Percentiles rank a stretch among this genome's conserved stretches.
Evolutionary conservation across 2,113 vertebrate genomes (phyloP).

Genomic region (Erpornis zantholeuca): DNA sequence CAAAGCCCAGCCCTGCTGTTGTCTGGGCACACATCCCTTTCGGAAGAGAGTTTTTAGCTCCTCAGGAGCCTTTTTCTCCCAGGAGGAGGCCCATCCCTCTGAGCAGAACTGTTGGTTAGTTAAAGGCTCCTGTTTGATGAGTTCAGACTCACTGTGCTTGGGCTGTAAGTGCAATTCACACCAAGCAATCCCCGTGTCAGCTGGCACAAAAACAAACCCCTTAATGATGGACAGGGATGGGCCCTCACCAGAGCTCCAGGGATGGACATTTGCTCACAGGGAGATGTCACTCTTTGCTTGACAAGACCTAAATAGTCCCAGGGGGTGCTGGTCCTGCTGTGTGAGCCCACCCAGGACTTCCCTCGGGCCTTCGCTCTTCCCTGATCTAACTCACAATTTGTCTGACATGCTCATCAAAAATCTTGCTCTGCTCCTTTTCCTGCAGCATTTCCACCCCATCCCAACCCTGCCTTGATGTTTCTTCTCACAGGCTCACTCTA

Average conservation of each 20-base stretch:
- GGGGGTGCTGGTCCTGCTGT: background rate
- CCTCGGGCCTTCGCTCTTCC: background rate
- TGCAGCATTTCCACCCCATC: background rate
- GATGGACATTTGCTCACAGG: background rate
- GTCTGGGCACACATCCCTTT: constrained; percentile 9
- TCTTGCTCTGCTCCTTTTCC: background rate
- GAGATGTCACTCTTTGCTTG: background rate
- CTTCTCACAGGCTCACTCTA: background rate
- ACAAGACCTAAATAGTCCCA: background rate
- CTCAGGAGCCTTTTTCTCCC: background rate
- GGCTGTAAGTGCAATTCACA: background rate
- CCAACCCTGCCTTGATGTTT: background rate
- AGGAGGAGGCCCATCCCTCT: background rate
- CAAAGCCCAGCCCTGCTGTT: constrained; percentile 36
- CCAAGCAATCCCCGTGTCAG: background rate
- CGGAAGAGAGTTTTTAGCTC: background rate
- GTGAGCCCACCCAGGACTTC: background rate
- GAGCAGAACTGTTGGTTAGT: background rate
- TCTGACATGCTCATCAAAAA: background rate
- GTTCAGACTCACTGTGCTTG: background rate
- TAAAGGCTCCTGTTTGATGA: background rate
- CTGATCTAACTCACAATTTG: background rate
- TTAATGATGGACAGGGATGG: background rate
- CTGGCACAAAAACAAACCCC: constrained; percentile 31
- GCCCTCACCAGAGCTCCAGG: background rate